Base-by-base conservation (phyloP, 2,888 invertebrate genomes). In the Eubasilissa splendida region DNA sequence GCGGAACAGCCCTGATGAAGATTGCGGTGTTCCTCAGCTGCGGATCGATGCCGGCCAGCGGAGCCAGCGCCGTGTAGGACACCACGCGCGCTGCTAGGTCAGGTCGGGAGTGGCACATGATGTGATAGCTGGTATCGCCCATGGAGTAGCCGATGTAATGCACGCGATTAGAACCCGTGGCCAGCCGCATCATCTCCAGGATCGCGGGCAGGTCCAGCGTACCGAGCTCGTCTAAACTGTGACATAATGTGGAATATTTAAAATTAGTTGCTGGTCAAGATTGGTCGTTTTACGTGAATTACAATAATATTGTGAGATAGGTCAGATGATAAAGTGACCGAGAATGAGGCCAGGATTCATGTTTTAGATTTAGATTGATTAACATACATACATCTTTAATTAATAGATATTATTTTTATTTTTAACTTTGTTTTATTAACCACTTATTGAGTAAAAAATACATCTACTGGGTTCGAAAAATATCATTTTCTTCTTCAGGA, bases 81-180 rank as follows among this genome's bases (percentile, higher is more conserved):
- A 90, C 86, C 8, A 93, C 84, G 80, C 90, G 91, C 4, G 88
- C 87, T 58, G 93, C 92, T 84, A 91, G 90, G 84, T 92, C 90
- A 0, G 93, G 92, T 79, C 87, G 87, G 82, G 89, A 88, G 0
- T 91, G 88, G 85, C 91, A 87, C 88, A 91, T 92, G 80, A 91
- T 90, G 86, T 92, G 90, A 84, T 91, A 91, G 7, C 88, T 89
- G 52, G 91, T 91, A 4, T 91, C 89, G 0, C 93, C 93, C 88
- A 93, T 89, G 1, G 93, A 93, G 86, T 92, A 92, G 1, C 92
- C 93, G 31, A 93, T 85, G 87, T 90, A 93, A 83, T 92, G 85
- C 56, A 90, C 12, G 83, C 87, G 88, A 1, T 86, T 63, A 77
- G 90, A 83, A 80, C 90, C 86, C 42, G 90, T 90, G 56, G 89